These are phyloP conservation scores for Neolamprologus cancellatus DNA, from an alignment of 2,113 vertebrate species.

Conservation along the genomic window DNA sequence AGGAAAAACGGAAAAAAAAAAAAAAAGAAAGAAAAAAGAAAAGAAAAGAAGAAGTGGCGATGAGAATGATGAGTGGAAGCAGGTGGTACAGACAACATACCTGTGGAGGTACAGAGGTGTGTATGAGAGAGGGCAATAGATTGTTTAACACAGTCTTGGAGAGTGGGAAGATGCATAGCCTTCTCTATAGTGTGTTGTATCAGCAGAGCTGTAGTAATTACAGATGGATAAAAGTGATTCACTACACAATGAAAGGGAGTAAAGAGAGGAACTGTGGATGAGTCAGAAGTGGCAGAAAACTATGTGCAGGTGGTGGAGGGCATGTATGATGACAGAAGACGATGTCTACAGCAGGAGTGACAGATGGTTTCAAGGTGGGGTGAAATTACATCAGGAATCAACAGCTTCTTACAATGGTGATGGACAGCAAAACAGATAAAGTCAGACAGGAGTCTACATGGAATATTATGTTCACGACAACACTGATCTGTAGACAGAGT, in stretches of 20 bases:
- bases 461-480: not conserved
- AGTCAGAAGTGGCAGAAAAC: not conserved
- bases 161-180: not conserved
- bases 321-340: not conserved
- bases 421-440: not conserved
- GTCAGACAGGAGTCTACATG: not conserved
- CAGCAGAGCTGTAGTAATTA: not conserved
- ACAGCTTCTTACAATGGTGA: not conserved
- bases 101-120: not conserved
- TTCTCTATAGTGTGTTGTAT: not conserved
- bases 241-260: not conserved
- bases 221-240: not conserved
- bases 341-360: not conserved
- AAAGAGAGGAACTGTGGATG: not conserved
- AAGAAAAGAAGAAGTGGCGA: not conserved
- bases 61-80: not conserved
- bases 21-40: accelerated
- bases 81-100: not conserved
- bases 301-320: not conserved
- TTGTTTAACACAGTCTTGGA: not conserved
- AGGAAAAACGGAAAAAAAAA: too few species aligned
- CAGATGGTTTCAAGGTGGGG: not conserved
- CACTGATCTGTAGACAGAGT: not conserved
- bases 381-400: not conserved
- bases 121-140: not conserved